Conservation (phyloP, 2,888 invertebrate species). For the Megaustenia siamemsis region DNA sequence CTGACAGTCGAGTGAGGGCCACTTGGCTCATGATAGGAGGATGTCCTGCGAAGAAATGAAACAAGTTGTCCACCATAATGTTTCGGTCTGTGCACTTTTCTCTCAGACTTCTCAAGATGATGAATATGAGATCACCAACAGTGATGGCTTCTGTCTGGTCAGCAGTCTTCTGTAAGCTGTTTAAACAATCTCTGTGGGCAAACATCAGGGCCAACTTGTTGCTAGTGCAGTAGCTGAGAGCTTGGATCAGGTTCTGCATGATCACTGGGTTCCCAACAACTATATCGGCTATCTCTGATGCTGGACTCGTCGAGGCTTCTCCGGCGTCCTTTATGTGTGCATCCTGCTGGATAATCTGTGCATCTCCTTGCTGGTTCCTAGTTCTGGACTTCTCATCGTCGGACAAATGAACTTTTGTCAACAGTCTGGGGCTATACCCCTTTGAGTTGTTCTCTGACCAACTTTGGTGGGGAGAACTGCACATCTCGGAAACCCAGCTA, state of each 20-base stretch:
- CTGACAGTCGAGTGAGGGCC: slow-evolving; percentile 85
- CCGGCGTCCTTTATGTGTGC: slow-evolving; percentile 43
- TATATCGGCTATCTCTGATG: slow-evolving; percentile 71
- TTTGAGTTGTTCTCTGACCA: slow-evolving; percentile 28
- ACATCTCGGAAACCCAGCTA: neutral
- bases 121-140: slow-evolving; percentile 92
- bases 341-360: neutral
- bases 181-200: slow-evolving; percentile 80
- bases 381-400: slow-evolving; percentile 79
- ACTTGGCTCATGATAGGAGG: slow-evolving; percentile 53
- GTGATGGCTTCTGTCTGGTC: slow-evolving; percentile 83
- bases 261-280: slow-evolving; percentile 83
- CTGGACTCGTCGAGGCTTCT: neutral
- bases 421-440: slow-evolving; percentile 19
- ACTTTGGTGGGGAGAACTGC: neutral
- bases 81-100: slow-evolving; percentile 88
- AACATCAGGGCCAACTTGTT: slow-evolving; percentile 86
- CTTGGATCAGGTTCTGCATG: slow-evolving; percentile 90
- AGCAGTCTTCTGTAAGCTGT: slow-evolving; percentile 65
- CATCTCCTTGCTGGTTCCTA: slow-evolving; percentile 45
- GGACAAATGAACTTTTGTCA: slow-evolving; percentile 61
- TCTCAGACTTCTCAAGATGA: slow-evolving; percentile 88
- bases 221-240: slow-evolving; percentile 88
- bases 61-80: slow-evolving; percentile 88
- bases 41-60: slow-evolving; percentile 84